phyloP scores from a whole-genome alignment of 1,140 invertebrate species.

The Ceratoteleas bidentatus region DNA sequence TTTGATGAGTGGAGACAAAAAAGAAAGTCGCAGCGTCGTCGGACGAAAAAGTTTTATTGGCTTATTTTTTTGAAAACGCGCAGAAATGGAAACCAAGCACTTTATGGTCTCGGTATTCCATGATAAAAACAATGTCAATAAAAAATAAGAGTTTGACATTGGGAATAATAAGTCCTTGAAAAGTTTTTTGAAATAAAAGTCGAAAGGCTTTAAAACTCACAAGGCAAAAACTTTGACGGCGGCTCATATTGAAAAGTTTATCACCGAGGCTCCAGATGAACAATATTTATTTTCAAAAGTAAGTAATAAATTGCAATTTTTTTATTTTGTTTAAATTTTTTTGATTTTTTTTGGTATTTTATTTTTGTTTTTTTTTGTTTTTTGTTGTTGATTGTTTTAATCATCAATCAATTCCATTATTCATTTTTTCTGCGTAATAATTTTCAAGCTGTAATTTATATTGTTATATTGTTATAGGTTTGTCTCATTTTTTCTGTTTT shows the following conservation, averaged over 20 bases:
- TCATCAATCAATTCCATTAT: no score
- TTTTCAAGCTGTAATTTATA: no score
- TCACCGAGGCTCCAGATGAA: neutral
- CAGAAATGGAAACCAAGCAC: conserved; percentile 11
- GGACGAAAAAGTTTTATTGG: conserved; percentile 9
- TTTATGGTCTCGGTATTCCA: conserved; percentile 11
- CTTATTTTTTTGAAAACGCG: conserved; percentile 7
- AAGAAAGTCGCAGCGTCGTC: neutral
- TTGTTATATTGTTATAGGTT: no score
- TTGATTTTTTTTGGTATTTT: no score
- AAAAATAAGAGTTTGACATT: neutral
- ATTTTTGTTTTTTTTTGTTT: no score
- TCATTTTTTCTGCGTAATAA: no score
- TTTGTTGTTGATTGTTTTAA: no score
- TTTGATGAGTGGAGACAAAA: neutral
- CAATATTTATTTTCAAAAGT: neutral
- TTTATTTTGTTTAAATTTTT: no score
- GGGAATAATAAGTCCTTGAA: neutral
- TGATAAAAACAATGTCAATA: conserved; percentile 1
- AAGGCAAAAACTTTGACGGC: neutral
- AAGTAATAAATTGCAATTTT: no score
- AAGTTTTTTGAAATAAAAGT: neutral
- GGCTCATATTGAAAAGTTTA: neutral
- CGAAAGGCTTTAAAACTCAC: neutral
- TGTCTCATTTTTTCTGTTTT: no score